These are phyloP conservation scores for Axinella damicornis DNA, from an alignment of 37 sponge, comb jelly and placozoan species.

Conservation along the genomic window DNA sequence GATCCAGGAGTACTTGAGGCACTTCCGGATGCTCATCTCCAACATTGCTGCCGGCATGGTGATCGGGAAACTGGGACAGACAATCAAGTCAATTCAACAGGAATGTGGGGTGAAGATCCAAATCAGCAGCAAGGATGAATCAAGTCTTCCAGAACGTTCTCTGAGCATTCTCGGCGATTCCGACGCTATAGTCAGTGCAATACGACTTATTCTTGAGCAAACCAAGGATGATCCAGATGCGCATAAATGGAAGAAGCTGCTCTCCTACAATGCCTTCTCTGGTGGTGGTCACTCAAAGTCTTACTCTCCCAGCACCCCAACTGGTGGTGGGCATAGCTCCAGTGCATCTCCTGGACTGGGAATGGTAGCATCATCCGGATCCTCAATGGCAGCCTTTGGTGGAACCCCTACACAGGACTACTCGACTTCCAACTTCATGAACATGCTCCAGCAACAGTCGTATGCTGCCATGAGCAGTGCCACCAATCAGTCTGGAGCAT, in stretches of 20 bases:
- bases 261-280: conserved; percentile 38
- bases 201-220: conserved; percentile 41
- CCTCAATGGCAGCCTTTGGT: too few species aligned
- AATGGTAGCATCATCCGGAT: too few species aligned
- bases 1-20: conserved; percentile 23
- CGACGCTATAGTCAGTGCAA: conserved; percentile 61
- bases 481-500: not conserved
- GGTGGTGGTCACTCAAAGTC: too few species aligned
- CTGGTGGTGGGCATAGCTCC: too few species aligned
- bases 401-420: not conserved
- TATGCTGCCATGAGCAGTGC: not conserved
- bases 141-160: conserved; percentile 74
- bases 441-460: conserved; percentile 13
- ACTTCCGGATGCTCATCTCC: conserved; percentile 86
- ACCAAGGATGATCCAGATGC: conserved; percentile 64
- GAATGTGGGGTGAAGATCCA: conserved; percentile 81
- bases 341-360: too few species aligned
- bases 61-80: conserved; percentile 92
- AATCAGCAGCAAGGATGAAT: conserved; percentile 84
- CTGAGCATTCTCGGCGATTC: conserved; percentile 64
- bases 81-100: conserved; percentile 81
- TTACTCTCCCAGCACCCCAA: too few species aligned
- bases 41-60: conserved; percentile 93
- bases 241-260: conserved; percentile 59
- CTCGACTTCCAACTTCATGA: conserved; percentile 2